Evolutionary conservation across 2,113 vertebrate genomes (phyloP).

Genomic region (Ictalurus furcatus): DNA sequence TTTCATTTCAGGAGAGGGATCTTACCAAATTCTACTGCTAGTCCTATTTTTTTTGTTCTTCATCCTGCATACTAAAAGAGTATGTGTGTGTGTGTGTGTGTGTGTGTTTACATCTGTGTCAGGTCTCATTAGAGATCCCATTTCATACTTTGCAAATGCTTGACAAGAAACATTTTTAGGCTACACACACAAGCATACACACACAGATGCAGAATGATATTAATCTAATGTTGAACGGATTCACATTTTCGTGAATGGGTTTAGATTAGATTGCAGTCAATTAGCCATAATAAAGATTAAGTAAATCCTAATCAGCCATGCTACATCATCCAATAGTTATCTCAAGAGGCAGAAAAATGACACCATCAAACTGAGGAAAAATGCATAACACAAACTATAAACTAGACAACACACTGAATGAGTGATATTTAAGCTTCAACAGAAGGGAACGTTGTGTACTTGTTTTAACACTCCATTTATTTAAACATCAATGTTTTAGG

Average conservation of each 20-base stretch:
- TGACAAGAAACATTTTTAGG: neutral
- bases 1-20: neutral
- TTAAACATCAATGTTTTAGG: neutral
- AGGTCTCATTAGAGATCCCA: neutral
- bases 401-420: neutral
- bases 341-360: neutral
- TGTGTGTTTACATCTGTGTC: neutral
- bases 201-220: neutral
- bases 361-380: neutral
- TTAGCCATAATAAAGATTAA: neutral
- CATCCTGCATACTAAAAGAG: neutral
- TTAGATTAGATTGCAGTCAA: constrained; percentile 11
- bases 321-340: neutral
- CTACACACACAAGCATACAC: neutral
- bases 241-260: neutral
- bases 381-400: neutral
- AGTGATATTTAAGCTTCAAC: neutral
- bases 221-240: neutral
- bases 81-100: neutral
- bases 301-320: constrained; percentile 4
- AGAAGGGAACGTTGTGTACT: neutral
- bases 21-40: neutral
- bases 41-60: constrained; percentile 9
- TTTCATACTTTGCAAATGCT: neutral
- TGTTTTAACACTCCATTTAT: constrained; percentile 4